Percentiles rank a stretch among this genome's conserved stretches.
These are phyloP conservation scores for Sceliomorpha sp. DNA, from an alignment of 2,888 invertebrate genomes.

Conservation along the genomic window DNA sequence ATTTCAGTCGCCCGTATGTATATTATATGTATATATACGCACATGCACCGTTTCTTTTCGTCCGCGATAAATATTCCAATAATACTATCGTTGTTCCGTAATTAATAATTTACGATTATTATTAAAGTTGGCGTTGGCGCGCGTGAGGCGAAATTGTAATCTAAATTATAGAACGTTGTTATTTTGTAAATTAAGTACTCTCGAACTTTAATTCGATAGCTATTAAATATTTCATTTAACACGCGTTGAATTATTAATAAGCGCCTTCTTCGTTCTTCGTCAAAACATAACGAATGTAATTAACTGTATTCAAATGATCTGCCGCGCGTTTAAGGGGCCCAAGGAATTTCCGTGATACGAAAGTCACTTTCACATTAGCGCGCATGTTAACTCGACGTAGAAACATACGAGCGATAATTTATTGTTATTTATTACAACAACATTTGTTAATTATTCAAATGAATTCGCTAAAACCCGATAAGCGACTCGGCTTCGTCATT, in stretches of 20 bases:
- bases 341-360: constrained; percentile 21
- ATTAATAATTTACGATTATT: background rate
- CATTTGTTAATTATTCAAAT: constrained; percentile 46
- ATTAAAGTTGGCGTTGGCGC: too few species aligned
- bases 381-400: too few species aligned
- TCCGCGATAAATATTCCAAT: background rate
- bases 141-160: too few species aligned
- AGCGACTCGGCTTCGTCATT: constrained; percentile 10
- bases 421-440: constrained; percentile 42
- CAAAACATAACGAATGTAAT: too few species aligned
- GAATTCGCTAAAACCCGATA: constrained; percentile 32
- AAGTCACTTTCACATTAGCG: too few species aligned
- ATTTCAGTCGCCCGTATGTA: constrained; percentile 46
- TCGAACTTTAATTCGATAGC: too few species aligned
- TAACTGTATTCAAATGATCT: too few species aligned
- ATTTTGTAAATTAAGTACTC: too few species aligned
- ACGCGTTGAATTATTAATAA: constrained; percentile 41
- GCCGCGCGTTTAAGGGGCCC: too few species aligned
- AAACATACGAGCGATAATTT: constrained; percentile 31
- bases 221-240: constrained; percentile 25
- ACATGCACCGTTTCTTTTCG: constrained; percentile 10
- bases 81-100: background rate
- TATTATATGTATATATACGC: constrained; percentile 32
- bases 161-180: too few species aligned
- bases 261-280: constrained; percentile 3